Conservation (phyloP, 2,888 invertebrate species). For the Acanthosepion pharaonis region DNA sequence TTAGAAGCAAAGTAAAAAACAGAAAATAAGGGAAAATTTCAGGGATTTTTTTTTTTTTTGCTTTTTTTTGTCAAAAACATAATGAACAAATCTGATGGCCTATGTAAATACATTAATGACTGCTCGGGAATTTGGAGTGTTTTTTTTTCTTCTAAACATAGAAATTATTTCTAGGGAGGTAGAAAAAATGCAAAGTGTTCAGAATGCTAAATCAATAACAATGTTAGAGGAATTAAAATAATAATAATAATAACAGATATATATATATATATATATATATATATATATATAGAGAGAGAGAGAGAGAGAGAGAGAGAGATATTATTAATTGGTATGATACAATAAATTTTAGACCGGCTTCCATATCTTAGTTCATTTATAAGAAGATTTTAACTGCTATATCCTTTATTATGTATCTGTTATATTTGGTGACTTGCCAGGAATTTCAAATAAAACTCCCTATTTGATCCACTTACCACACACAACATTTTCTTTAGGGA, state of each 20-base stretch:
- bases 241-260: not conserved
- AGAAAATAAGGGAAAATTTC: not conserved
- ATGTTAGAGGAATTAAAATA: not conserved
- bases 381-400: too few species aligned
- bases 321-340: not conserved
- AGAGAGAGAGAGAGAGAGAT: too few species aligned
- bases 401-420: too few species aligned
- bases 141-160: not conserved
- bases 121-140: not conserved
- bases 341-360: not conserved
- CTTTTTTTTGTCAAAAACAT: not conserved
- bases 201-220: not conserved
- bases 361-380: too few species aligned
- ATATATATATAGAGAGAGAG: too few species aligned
- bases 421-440: too few species aligned
- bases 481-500: too few species aligned
- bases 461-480: too few species aligned
- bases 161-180: not conserved
- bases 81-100: conserved; percentile 13
- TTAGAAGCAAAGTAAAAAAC: not conserved
- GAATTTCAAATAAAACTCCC: too few species aligned
- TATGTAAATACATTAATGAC: not conserved
- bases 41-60: not conserved
- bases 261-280: too few species aligned
- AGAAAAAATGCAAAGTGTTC: not conserved